phyloP scores from a whole-genome alignment of 2,797 vertebrate genomes.

The Siniperca obscura region DNA sequence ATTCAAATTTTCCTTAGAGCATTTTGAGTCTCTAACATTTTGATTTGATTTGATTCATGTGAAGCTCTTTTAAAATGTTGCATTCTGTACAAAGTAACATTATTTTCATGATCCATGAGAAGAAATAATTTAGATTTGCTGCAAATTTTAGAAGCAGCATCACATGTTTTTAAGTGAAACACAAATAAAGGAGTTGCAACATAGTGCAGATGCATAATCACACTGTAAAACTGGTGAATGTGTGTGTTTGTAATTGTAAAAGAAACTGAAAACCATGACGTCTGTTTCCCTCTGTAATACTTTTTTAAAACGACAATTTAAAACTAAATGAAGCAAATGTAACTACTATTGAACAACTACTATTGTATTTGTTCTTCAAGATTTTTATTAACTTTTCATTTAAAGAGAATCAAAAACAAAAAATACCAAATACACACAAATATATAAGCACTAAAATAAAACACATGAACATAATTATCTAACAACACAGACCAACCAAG shows the following conservation, averaged over 20 bases:
- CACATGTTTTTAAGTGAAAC: not conserved
- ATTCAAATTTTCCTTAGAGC: not conserved
- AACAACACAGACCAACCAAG: not conserved
- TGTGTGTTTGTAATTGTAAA: not conserved
- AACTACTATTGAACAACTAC: no score
- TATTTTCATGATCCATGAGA: not conserved
- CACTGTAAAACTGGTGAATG: not conserved
- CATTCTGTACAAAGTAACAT: not conserved
- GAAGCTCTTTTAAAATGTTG: not conserved
- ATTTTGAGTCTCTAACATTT: not conserved
- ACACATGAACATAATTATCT: not conserved
- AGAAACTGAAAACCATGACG: not conserved
- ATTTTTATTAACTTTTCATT: not conserved
- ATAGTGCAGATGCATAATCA: not conserved
- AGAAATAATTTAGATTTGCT: not conserved
- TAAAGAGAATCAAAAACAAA: not conserved
- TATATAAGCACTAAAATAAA: not conserved
- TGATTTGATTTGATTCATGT: not conserved
- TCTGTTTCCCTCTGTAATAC: not conserved
- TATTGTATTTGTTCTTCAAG: not conserved
- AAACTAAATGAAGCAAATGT: not conserved
- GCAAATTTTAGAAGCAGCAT: not conserved
- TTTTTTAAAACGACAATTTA: not conserved
- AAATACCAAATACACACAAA: not conserved
- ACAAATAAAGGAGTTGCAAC: not conserved